Percentiles rank a stretch among this genome's conserved stretches.
phyloP scores from a whole-genome alignment of 2,888 invertebrate species.

The Seira ritae region DNA sequence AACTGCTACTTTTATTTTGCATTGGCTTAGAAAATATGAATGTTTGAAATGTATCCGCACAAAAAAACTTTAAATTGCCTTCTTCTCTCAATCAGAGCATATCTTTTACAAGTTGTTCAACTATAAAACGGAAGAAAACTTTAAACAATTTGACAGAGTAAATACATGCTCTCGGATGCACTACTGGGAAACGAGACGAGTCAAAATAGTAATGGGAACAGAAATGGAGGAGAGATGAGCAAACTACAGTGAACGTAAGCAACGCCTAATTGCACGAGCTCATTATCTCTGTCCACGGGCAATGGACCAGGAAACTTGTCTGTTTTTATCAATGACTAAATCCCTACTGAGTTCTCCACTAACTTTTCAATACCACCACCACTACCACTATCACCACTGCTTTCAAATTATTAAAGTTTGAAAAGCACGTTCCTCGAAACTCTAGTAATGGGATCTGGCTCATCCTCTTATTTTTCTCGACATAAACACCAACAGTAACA shows the following conservation, averaged over 20 bases:
- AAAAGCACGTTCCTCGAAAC: no score
- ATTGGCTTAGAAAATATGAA: slow-evolving; percentile 1
- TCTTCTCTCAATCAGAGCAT: slow-evolving; percentile 18
- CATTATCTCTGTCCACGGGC: slow-evolving; percentile 62
- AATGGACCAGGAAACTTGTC: slow-evolving; percentile 33
- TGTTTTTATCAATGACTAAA: no score
- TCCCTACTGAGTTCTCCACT: no score
- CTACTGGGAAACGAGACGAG: not conserved
- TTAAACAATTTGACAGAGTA: slow-evolving; percentile 30
- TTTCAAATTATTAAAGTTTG: no score
- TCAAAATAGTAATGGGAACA: not conserved
- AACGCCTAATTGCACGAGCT: slow-evolving; percentile 50
- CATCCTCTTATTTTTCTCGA: no score
- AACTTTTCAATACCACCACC: no score
- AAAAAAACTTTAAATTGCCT: slow-evolving; percentile 59
- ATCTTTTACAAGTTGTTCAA: slow-evolving; percentile 36
- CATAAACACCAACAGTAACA: no score
- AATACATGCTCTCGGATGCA: not conserved
- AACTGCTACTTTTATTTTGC: no score
- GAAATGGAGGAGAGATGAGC: not conserved
- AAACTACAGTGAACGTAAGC: not conserved
- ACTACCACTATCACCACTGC: no score
- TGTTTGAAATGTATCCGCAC: slow-evolving; percentile 39
- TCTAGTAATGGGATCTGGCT: no score
- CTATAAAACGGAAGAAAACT: slow-evolving; percentile 27